Percentiles rank a stretch among this genome's conserved stretches.
phyloP scores from a whole-genome alignment of 2,113 vertebrate genomes.

The Petaurus breviceps region DNA sequence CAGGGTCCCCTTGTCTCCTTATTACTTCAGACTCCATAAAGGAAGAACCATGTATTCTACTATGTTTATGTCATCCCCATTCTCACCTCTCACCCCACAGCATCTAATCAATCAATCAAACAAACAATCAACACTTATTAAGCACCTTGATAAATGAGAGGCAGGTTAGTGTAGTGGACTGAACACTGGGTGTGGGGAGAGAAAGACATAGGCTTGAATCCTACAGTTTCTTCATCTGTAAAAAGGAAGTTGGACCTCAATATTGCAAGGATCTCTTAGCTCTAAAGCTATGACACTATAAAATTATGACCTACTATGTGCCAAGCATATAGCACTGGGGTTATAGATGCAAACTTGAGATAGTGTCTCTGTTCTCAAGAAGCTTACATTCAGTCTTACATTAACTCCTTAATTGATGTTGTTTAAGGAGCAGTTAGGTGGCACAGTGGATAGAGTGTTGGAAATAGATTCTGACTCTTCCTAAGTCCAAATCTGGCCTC shows the following conservation, averaged over 20 bases:
- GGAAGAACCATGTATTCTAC: background rate
- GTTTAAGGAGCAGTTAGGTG: background rate
- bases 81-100: background rate
- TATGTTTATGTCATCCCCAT: background rate
- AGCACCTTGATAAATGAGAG: background rate
- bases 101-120: background rate
- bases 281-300: background rate
- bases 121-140: background rate
- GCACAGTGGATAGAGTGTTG: background rate
- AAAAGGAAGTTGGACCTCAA: background rate
- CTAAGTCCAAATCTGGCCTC: background rate
- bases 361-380: background rate
- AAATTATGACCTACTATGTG: background rate
- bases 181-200: background rate
- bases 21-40: background rate
- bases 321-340: background rate
- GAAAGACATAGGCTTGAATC: background rate
- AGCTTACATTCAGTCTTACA: background rate
- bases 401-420: background rate
- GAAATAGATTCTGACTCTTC: background rate
- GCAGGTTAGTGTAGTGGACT: background rate
- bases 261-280: background rate
- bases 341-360: background rate
- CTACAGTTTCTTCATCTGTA: background rate
- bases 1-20: background rate